These are phyloP conservation scores for Serinus canaria DNA, from an alignment of 2,113 vertebrate species.

Conservation along the genomic window DNA sequence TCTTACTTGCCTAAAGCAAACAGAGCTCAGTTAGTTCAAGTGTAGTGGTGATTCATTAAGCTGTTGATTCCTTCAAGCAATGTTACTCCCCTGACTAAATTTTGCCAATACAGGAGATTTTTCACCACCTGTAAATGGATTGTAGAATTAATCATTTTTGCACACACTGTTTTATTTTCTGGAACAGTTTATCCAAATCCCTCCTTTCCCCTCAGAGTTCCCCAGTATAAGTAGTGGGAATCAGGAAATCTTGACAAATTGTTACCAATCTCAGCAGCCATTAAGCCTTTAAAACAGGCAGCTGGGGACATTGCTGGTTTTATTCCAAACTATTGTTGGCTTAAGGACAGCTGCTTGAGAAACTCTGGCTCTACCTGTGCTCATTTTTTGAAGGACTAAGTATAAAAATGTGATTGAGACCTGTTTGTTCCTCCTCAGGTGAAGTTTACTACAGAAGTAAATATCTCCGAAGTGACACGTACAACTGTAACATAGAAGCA, in stretches of 20 bases:
- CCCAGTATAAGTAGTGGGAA: not conserved
- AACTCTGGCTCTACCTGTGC: not conserved
- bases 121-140: not conserved
- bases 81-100: not conserved
- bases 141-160: not conserved
- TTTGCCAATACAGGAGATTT: not conserved
- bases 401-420: not conserved
- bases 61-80: not conserved
- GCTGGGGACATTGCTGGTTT: not conserved
- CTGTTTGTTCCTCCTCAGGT: constrained; percentile 70
- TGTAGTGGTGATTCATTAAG: not conserved
- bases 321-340: not conserved
- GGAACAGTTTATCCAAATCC: not conserved
- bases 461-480: constrained; percentile 88
- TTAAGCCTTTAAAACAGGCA: not conserved
- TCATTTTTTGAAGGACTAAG: not conserved
- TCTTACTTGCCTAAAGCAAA: not conserved
- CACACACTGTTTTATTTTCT: not conserved
- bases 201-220: not conserved
- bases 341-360: not conserved
- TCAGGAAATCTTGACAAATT: not conserved
- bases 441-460: constrained; percentile 91
- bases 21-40: not conserved
- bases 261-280: not conserved
- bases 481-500: constrained; percentile 81